A percentile compares a stretch with the other conserved stretches of the same genome.
Evolutionary conservation across 64 coral and sea anemone species (phyloP).

Genomic region (Porites lutea): DNA sequence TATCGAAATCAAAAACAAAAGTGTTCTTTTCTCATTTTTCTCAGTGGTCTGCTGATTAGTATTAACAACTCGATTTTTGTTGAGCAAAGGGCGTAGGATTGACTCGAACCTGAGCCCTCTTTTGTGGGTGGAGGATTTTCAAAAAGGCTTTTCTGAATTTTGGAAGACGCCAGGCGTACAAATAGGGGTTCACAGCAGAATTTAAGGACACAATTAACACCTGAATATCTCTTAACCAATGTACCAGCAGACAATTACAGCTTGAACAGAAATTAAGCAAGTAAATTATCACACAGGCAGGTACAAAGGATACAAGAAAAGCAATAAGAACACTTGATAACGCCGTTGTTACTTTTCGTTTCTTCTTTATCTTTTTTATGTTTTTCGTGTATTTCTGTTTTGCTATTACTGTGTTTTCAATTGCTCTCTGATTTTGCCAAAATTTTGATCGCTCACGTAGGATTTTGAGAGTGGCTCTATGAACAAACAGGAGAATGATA

Average conservation of each 20-base stretch:
- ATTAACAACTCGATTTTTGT: neutral
- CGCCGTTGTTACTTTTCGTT: slow-evolving; percentile 53
- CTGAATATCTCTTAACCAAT: slow-evolving; percentile 81
- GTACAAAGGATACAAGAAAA: slow-evolving; percentile 59
- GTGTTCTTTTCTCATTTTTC: too few relatives aligned
- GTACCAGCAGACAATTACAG: slow-evolving; percentile 66
- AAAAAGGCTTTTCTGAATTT: slow-evolving; percentile 78
- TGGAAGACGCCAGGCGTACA: slow-evolving; percentile 81
- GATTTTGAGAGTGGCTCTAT: slow-evolving; percentile 62
- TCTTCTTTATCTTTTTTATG: slow-evolving; percentile 18
- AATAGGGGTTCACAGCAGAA: slow-evolving; percentile 74
- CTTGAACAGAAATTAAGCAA: slow-evolving; percentile 73
- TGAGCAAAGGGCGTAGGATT: too few relatives aligned
- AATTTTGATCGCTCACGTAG: slow-evolving; percentile 40
- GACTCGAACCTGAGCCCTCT: too few relatives aligned
- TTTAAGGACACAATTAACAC: slow-evolving; percentile 64
- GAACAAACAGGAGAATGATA: slow-evolving; percentile 68
- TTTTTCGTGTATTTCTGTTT: slow-evolving; percentile 37
- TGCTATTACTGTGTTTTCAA: neutral
- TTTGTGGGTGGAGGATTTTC: neutral
- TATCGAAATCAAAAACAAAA: too few relatives aligned
- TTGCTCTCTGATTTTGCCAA: neutral
- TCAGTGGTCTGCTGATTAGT: neutral
- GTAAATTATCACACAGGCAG: slow-evolving; percentile 79
- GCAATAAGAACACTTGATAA: slow-evolving; percentile 69